Conservation (phyloP, 2,797 vertebrate species). For the Fringilla coelebs region DNA sequence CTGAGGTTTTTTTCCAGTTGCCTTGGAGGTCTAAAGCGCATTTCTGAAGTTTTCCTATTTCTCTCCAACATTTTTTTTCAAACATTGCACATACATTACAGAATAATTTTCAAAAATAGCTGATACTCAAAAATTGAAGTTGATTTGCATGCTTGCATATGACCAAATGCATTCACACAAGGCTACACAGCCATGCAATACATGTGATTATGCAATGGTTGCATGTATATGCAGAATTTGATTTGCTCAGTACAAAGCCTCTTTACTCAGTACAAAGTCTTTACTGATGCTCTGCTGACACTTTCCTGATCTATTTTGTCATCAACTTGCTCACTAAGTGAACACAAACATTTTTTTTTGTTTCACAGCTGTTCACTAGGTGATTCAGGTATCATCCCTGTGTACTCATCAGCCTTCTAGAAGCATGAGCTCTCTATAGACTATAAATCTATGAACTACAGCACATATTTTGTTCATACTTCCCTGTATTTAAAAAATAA, state of each 20-base stretch:
- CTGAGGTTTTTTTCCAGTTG: neutral
- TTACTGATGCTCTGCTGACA: neutral
- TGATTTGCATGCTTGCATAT: neutral
- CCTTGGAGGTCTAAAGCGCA: neutral
- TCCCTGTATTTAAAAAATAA: neutral
- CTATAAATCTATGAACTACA: neutral
- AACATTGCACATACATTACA: neutral
- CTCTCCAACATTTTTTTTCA: neutral
- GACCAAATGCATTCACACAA: neutral
- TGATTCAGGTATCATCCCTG: neutral
- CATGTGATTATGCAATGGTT: neutral
- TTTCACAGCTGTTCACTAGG: neutral
- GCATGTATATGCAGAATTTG: neutral
- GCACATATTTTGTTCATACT: neutral
- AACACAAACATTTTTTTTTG: neutral
- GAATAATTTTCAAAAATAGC: neutral
- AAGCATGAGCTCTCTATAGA: neutral
- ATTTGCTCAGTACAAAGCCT: constrained; percentile 19
- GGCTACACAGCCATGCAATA: neutral
- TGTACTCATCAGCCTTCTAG: neutral
- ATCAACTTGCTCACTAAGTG: neutral
- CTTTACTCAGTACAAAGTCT: neutral
- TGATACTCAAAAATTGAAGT: neutral
- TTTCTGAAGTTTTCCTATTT: neutral
- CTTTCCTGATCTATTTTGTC: neutral